Evolutionary conservation across 2,113 vertebrate genomes (phyloP), one percentile per base, ranked within the genome.

Genomic region (Pygathrix nemaeus): DNA sequence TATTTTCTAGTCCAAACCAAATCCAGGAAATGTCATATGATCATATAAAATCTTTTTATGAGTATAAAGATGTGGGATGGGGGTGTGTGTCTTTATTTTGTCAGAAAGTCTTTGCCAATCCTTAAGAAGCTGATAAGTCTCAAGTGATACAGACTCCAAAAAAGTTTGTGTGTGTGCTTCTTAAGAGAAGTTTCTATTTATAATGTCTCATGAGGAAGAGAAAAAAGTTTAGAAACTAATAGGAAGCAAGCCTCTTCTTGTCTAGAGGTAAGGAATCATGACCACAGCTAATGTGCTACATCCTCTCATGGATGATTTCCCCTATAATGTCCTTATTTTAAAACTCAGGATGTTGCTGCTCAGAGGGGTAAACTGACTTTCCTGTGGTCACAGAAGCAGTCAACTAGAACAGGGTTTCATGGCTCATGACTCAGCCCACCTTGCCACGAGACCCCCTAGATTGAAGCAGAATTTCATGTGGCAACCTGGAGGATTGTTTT

Each of bases 1-100:
- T 82, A 40, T 92, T 93, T 96, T 96, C 32, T 13, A 48, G 40
- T 90, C 64, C 43, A 57, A 30, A 14, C 48, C 59, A 87, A 94
- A 66, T 35, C 21, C 27, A 72, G 40, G 52, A 94, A 94, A 96
- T 84, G 40, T 38, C 20, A 55, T 32, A 66, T 57, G 57, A 94
- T 93, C 59, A 38, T 35, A 59, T 35, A 61, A 90, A 96, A 78
- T 2, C 23, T 90, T 89, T 87, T 38, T 21, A 14, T 27, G 59
- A 72, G 20, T 38, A 7, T 87, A 57, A 87, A 25, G 20, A 64
- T 72, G 16, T 80, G 55, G 48, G 30, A 6, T 79, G 55, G 50
- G 21, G 30, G 35, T 3, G 8, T 43, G 17, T 27, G 18, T 50
- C n/a, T 95, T 93, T 78, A 78, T 92, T 96, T 92, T 97, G 30